A percentile compares a stretch with the other conserved stretches of the same genome.
Evolutionary conservation across 2,113 vertebrate species (phyloP).

Genomic region (Chamaea fasciata): DNA sequence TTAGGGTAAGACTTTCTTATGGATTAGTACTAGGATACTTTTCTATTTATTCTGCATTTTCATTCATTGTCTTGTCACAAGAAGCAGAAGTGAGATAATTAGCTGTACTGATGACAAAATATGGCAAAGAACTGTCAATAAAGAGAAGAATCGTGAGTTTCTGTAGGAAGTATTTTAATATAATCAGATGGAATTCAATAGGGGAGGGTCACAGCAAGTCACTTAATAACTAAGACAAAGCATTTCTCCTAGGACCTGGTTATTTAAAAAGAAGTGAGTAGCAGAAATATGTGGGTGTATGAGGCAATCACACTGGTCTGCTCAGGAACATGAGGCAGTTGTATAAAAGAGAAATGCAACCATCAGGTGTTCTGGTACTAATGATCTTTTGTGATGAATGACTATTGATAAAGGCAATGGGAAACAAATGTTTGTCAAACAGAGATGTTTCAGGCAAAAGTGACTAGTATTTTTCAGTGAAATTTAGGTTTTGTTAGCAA

Average conservation of each 20-base stretch:
- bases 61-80: background rate
- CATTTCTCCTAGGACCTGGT: background rate
- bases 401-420: background rate
- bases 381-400: background rate
- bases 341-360: background rate
- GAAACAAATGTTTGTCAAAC: background rate
- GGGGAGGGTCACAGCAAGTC: background rate
- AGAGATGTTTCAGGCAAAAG: background rate
- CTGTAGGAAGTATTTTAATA: background rate
- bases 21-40: background rate
- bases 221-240: background rate
- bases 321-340: accelerated
- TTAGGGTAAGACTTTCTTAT: background rate
- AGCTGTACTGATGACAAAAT: background rate
- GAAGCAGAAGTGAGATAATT: background rate
- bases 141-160: background rate
- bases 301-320: background rate
- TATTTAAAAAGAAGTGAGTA: background rate
- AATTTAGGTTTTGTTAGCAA: background rate
- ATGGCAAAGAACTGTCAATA: background rate
- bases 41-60: background rate
- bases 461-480: background rate
- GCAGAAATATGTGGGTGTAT: background rate
- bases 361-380: background rate
- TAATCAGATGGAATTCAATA: background rate